A percentile compares a stretch with the other conserved stretches of the same genome.
Evolutionary conservation across 2,113 vertebrate genomes (phyloP).

Genomic region (Oxyura jamaicensis): DNA sequence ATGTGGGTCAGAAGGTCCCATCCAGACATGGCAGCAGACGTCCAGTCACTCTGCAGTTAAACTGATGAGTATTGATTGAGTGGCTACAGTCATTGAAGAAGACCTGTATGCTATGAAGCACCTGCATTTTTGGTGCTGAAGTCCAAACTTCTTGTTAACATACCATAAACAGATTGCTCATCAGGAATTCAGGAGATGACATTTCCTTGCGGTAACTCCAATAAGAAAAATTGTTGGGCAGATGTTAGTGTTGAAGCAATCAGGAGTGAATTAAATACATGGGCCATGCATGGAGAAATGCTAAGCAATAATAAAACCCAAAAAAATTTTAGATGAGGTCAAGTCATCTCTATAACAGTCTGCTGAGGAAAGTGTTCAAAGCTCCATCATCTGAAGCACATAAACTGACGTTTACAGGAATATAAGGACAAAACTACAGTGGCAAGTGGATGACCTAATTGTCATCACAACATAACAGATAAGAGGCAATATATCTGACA

Average conservation of each 20-base stretch:
- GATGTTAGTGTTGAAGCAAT: neutral
- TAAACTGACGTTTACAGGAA: neutral
- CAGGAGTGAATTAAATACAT: neutral
- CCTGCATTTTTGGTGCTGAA: neutral
- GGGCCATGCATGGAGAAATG: neutral
- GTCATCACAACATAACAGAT: rapidly evolving
- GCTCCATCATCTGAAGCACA: neutral
- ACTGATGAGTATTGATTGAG: rapidly evolving
- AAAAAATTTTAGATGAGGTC: neutral
- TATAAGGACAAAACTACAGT: neutral
- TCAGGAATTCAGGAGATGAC: neutral
- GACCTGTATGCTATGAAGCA: neutral
- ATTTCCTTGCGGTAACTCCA: neutral
- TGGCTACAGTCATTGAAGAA: neutral
- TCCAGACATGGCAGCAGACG: neutral
- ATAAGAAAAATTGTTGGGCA: neutral
- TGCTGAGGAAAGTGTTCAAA: neutral
- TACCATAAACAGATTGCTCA: neutral
- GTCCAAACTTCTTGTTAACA: rapidly evolving
- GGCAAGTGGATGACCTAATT: neutral
- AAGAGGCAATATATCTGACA: neutral
- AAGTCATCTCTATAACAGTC: neutral
- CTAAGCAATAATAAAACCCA: neutral
- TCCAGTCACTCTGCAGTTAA: neutral
- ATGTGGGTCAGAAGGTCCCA: neutral